A percentile compares a stretch with the other conserved stretches of the same genome.
These are phyloP conservation scores for Canis aureus DNA, from an alignment of 2,113 vertebrate species.

Conservation along the genomic window DNA sequence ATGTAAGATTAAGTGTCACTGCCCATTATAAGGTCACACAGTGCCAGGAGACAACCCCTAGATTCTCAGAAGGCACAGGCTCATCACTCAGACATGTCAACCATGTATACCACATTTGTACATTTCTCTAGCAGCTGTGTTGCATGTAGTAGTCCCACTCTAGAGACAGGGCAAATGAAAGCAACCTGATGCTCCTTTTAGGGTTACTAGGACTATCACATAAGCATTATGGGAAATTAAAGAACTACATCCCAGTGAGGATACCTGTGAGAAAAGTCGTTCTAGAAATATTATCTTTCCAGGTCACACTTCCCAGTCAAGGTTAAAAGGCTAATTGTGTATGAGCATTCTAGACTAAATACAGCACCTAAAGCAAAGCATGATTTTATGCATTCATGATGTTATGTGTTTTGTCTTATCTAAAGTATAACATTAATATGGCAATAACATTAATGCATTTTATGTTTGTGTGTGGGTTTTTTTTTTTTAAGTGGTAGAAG, in stretches of 20 bases:
- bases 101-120: no score
- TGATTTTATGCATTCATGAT: not conserved
- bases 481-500: not conserved
- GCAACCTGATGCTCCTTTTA: not conserved
- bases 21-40: not conserved
- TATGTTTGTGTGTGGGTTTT: not conserved
- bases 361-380: not conserved
- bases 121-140: not conserved
- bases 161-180: not conserved
- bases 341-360: not conserved
- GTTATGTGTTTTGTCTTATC: not conserved
- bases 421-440: not conserved
- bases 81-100: not conserved
- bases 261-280: not conserved
- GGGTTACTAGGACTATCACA: not conserved
- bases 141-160: not conserved
- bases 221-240: not conserved
- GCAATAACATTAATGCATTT: not conserved
- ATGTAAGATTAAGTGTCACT: not conserved
- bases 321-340: not conserved
- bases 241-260: not conserved
- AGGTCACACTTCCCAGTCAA: conserved; percentile 29
- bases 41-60: not conserved
- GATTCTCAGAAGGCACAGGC: not conserved
- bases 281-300: not conserved